Base-by-base conservation (phyloP, 2,797 vertebrate species). In the Molossus alvarezi region DNA sequence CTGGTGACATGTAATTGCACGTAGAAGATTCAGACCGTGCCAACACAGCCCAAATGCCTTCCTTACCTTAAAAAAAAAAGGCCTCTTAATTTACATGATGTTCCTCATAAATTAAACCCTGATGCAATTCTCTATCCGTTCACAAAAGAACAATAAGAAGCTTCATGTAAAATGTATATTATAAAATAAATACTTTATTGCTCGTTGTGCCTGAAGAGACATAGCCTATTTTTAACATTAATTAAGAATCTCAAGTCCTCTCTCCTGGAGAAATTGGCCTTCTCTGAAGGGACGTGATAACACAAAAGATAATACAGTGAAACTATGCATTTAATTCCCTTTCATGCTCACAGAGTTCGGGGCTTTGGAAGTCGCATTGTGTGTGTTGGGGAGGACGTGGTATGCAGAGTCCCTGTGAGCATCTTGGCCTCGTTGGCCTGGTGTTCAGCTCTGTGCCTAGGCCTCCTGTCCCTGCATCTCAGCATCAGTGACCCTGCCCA, bases 171-270 rank as follows among this genome's bases (percentile, higher is more conserved):
- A 91, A 75, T 76, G 14, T 15, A 65, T n/a, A 65, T 65, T 88
- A 51, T 45, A 69, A 83, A 76, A 87, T 84, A 64, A 96, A 88
- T 73, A n/a, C 13, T 72, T 82, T 20, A 17, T 88, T 90, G 62
- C 69, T 67, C 33, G 29, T 48, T 82, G 14, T 79, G 58, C 27
- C 65, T 67, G 48, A 53, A 82, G 72, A 76, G 53, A 76, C 23
- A 10, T 27, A 51, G 62, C 65, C 69, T 93, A 14, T 64, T 71
- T 88, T 79, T 72, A 23, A 77, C 20, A 13, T 85, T 72, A 14
- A n/a, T 72, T 48, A 82, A 60, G 65, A 85, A 27, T 45, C 65
- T 33, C 3, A 6, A 29, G 12, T 60, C 14, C 29, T 84, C 64
- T 13, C 2, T 55, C 45, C 29, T 53, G 3, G 29, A 33, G 58